Percentiles rank a stretch among this genome's conserved stretches.
Conservation (phyloP, 2,888 invertebrate species). For the Xanthostigma xanthostigma region DNA sequence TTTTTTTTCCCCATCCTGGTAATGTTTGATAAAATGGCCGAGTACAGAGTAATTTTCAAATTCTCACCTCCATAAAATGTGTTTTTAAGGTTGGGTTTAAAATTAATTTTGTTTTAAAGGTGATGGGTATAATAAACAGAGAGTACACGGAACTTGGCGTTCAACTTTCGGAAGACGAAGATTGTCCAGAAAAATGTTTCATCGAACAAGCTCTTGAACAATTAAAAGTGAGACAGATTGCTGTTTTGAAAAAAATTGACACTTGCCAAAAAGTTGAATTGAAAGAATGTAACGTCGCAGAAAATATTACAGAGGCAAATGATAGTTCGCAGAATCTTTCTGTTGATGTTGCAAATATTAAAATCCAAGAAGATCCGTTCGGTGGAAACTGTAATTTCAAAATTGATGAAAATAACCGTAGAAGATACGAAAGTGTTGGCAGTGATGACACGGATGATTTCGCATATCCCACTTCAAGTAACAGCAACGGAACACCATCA, state of each 20-base stretch:
- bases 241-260: constrained; percentile 14
- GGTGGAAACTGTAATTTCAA: background rate
- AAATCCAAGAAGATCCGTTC: background rate
- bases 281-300: constrained; percentile 1
- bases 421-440: constrained; percentile 20
- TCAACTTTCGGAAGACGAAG: constrained; percentile 47
- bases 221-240: constrained; percentile 37
- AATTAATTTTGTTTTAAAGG: constrained; percentile 26
- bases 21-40: no score
- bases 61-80: no score
- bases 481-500: constrained; percentile 16
- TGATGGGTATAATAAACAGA: constrained; percentile 52
- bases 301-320: constrained; percentile 2
- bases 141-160: constrained; percentile 53
- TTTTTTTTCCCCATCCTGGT: no score
- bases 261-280: background rate
- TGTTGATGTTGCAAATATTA: no score
- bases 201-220: constrained; percentile 69
- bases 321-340: constrained; percentile 7
- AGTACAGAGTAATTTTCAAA: no score
- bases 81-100: background rate
- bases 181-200: constrained; percentile 71
- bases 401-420: background rate
- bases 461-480: constrained; percentile 15
- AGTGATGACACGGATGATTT: constrained; percentile 19